Evolutionary conservation across 1,140 invertebrate genomes (phyloP).

Genomic region (Daktulosphaira vitifoliae): DNA sequence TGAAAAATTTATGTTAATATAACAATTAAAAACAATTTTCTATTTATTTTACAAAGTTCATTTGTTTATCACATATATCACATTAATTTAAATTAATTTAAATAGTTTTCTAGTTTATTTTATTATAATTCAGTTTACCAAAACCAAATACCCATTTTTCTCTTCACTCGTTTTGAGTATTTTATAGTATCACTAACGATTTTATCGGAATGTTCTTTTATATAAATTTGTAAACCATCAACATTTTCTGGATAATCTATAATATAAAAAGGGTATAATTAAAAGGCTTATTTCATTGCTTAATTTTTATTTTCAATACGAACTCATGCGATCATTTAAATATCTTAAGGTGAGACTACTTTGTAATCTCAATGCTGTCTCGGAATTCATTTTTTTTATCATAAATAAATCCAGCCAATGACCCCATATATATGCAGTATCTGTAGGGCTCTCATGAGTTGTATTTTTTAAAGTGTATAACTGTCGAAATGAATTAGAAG

Average conservation of each 20-base stretch:
- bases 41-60: too few species aligned
- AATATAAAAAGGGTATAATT: background rate
- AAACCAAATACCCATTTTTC: constrained; percentile 9
- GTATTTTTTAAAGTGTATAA: constrained; percentile 36
- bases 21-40: too few species aligned
- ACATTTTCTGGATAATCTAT: background rate
- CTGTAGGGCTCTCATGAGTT: constrained; percentile 47
- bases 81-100: too few species aligned
- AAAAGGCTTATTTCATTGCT: too few species aligned
- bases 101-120: too few species aligned
- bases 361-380: constrained; percentile 44
- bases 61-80: too few species aligned
- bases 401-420: constrained; percentile 47
- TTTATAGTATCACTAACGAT: background rate
- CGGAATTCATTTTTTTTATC: constrained; percentile 43
- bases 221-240: background rate
- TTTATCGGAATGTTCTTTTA: constrained; percentile 6
- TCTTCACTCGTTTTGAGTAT: background rate
- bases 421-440: constrained; percentile 44
- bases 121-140: too few species aligned
- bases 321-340: constrained; percentile 41
- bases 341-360: constrained; percentile 44
- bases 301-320: too few species aligned
- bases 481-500: background rate
- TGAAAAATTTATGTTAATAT: too few species aligned